phyloP scores from a whole-genome alignment of 1,140 invertebrate genomes.

The Leptopilina clavipes region DNA sequence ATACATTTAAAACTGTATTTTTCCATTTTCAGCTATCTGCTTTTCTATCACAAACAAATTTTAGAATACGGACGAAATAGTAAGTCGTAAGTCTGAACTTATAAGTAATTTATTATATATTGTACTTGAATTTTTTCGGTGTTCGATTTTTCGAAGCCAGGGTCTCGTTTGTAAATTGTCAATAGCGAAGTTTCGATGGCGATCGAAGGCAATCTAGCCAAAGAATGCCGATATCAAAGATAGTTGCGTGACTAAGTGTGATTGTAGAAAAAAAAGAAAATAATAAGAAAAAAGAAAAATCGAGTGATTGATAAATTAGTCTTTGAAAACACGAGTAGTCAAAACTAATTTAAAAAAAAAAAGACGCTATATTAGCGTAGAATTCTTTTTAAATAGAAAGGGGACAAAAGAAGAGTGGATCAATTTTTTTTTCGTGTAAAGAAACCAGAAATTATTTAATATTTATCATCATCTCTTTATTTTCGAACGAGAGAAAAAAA shows the following conservation, averaged over 20 bases:
- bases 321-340: constrained; percentile 18
- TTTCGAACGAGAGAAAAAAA: constrained; percentile 36
- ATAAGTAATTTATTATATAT: constrained; percentile 41
- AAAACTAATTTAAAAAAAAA: neutral
- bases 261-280: neutral
- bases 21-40: constrained; percentile 82
- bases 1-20: constrained; percentile 43
- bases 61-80: constrained; percentile 83
- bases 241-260: constrained; percentile 35
- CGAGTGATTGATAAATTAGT: constrained; percentile 18
- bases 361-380: constrained; percentile 51
- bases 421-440: constrained; percentile 39
- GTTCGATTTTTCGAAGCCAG: constrained; percentile 37
- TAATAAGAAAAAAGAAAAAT: neutral
- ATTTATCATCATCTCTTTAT: constrained; percentile 44
- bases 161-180: constrained; percentile 37
- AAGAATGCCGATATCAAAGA: constrained; percentile 33
- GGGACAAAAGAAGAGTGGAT: constrained; percentile 40
- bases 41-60: constrained; percentile 95
- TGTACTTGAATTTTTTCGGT: constrained; percentile 25
- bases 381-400: neutral
- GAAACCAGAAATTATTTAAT: constrained; percentile 43
- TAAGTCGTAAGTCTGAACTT: constrained; percentile 62
- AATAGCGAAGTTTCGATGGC: constrained; percentile 27
- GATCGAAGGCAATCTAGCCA: constrained; percentile 19